Base-by-base conservation (phyloP, 2,797 vertebrate species). In the Benthosema pterotum region DNA sequence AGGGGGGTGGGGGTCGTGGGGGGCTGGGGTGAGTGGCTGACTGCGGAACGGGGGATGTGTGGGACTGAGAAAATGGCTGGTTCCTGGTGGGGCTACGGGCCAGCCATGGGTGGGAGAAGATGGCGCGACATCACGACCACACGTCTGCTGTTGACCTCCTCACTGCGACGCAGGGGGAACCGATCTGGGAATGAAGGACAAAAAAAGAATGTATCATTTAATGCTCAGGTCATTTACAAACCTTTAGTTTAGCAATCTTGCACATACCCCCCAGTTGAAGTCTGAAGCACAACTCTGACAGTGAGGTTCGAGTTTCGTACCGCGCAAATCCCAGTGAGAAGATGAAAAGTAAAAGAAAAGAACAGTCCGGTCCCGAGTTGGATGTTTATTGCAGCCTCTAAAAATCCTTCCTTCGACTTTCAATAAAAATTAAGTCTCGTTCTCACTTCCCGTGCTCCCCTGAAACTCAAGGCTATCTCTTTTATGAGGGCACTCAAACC, bases 61-160 rank as follows among this genome's bases (percentile, higher is more conserved):
- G 69, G 18, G 67, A 70, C 54, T 48, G 57, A 74, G n/a, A 79
- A 67, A 57, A 60, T 0, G 55, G 69, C 67, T 57, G 0, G 64
- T 72, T 72, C 82, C 75, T 72, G 45, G 78, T 67, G 66, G 57
- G 18, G 72, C 86, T 91, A 88, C 69, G 77, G 83, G 69, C 78
- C 79, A 80, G 85, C 67, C 71, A 74, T 67, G 67, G 75, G 77
- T 77, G 74, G 63, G 57, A 83, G 71, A 69, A 43, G 64, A 48
- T 48, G 45, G 63, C 68, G 61, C 65, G 52, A 57, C 28, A 53
- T 67, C 78, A 82, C 78, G 74, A 83, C 86, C 78, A 75, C 75
- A 64, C 67, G 63, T 58, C 53, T 69, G 72, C 57, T 67, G 42
- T 73, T 70, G 54, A 54, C 52, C 57, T 47, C 77, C 53, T 67